Percentiles rank a stretch among this genome's conserved stretches.
Evolutionary conservation across 1,140 invertebrate species (phyloP).

Genomic region (Aphelenchoides avenae): DNA sequence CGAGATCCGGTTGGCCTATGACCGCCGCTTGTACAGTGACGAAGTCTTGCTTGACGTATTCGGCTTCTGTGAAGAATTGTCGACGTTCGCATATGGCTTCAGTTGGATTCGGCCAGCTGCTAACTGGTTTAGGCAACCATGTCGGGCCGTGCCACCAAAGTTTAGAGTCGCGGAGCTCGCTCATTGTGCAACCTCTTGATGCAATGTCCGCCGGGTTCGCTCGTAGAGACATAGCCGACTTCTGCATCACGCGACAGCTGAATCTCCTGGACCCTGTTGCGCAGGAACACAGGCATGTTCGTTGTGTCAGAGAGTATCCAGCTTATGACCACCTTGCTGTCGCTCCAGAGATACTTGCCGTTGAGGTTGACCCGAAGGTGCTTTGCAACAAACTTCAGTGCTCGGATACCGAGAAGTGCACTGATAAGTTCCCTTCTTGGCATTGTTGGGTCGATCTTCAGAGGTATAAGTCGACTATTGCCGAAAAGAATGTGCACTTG

Average conservation of each 20-base stretch:
- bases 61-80: too few species aligned
- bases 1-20: too few species aligned
- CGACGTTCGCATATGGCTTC: too few species aligned
- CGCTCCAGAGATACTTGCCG: neutral
- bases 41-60: too few species aligned
- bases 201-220: constrained; percentile 14
- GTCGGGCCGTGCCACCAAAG: constrained; percentile 11
- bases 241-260: neutral
- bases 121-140: too few species aligned
- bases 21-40: too few species aligned
- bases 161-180: neutral
- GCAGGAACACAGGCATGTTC: neutral
- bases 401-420: neutral
- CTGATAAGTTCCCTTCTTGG: constrained; percentile 4
- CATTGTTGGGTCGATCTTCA: neutral
- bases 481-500: too few species aligned
- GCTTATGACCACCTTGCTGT: neutral
- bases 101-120: too few species aligned
- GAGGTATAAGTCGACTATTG: too few species aligned
- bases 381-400: neutral
- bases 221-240: constrained; percentile 4
- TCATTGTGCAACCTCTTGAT: neutral
- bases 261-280: neutral
- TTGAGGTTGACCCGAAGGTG: neutral
- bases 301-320: neutral